phyloP scores from a whole-genome alignment of 2,797 vertebrate genomes.

The Lepilemur ruficaudatus region DNA sequence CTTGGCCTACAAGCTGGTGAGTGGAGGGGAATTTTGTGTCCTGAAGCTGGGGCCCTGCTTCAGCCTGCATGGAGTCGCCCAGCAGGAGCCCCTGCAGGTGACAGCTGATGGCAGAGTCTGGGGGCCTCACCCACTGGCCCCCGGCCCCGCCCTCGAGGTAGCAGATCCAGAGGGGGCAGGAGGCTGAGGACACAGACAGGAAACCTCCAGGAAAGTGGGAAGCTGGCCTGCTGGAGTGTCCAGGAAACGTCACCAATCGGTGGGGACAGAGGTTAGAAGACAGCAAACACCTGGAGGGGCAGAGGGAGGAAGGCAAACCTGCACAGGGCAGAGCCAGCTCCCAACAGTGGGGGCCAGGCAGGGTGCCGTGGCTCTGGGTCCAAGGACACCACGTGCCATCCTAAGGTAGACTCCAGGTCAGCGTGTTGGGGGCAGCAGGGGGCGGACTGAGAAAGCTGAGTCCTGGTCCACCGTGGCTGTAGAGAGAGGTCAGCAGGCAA shows the following conservation, averaged over 20 bases:
- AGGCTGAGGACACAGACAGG: not conserved
- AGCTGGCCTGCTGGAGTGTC: not conserved
- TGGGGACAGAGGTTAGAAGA: not conserved
- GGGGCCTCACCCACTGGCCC: too few relatives aligned
- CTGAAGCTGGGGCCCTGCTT: not conserved
- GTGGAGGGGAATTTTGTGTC: not conserved
- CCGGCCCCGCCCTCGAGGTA: not conserved
- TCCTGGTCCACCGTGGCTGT: fast-evolving
- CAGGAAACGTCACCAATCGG: not conserved
- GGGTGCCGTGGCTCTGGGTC: not conserved
- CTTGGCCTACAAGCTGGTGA: too few relatives aligned
- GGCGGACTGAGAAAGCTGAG: fast-evolving
- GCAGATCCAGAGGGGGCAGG: not conserved
- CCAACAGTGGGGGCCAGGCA: not conserved
- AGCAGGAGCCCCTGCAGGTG: too few relatives aligned
- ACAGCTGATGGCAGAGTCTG: too few relatives aligned
- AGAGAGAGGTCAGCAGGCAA: fast-evolving
- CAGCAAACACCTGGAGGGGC: not conserved
- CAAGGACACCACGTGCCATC: too few relatives aligned
- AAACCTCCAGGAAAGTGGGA: too few relatives aligned
- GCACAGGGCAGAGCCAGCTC: not conserved
- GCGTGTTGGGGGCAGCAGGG: fast-evolving
- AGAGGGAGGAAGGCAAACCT: fast-evolving
- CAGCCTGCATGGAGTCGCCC: not conserved
- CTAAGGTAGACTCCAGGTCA: not conserved